Evolutionary conservation across 2,113 vertebrate genomes (phyloP).

Genomic region (Sinocyclocheilus maitianheensis): DNA sequence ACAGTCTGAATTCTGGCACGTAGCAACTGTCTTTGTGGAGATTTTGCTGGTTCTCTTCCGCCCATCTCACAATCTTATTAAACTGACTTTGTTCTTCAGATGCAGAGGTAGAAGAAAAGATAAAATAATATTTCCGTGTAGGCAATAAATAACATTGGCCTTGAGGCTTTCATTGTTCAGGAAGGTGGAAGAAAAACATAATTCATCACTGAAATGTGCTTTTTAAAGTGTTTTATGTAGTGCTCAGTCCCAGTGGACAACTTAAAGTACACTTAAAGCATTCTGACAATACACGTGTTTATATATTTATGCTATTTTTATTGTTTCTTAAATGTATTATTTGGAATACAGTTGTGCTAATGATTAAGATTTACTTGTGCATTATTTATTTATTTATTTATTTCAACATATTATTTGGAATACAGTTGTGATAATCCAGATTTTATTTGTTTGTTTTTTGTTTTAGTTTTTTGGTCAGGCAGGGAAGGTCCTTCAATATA

Average conservation of each 20-base stretch:
- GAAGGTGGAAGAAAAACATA: constrained; percentile 17
- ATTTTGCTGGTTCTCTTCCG: neutral
- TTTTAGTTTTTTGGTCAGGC: neutral
- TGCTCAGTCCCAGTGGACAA: neutral
- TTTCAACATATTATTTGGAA: too few relatives aligned
- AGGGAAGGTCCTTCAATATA: neutral
- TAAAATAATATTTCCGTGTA: constrained; percentile 32
- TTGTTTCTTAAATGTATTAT: neutral
- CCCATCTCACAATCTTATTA: constrained; percentile 32
- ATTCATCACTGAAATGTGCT: constrained; percentile 35
- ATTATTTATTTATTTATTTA: too few relatives aligned
- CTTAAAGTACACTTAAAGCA: constrained; percentile 6
- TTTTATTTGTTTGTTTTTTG: too few relatives aligned
- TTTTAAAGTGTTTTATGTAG: constrained; percentile 36
- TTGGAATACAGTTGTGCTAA: neutral
- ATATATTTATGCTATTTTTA: constrained; percentile 17
- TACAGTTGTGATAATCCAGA: neutral
- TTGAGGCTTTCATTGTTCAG: constrained; percentile 36
- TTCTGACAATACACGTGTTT: neutral
- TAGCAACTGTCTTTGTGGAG: neutral
- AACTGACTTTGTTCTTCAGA: constrained; percentile 34
- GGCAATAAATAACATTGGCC: constrained; percentile 33
- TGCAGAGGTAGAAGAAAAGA: constrained; percentile 26
- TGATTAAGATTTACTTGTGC: neutral
- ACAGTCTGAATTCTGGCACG: neutral